A percentile compares a stretch with the other conserved stretches of the same genome.
Conservation (phyloP, 2,888 invertebrate genomes). For the Tridacna gigas region DNA sequence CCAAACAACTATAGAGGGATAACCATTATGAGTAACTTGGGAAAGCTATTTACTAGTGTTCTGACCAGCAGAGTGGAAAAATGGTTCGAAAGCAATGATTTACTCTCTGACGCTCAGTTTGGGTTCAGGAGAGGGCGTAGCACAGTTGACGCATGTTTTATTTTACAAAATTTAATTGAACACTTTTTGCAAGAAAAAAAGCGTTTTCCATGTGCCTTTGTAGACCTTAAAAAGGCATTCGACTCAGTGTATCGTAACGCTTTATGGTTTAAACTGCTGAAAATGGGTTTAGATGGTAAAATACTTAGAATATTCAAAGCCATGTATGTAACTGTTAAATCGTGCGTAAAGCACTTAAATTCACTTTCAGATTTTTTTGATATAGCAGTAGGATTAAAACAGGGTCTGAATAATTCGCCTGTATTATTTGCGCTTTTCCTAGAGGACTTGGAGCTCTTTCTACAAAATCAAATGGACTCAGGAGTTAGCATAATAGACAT, state of each 20-base stretch:
- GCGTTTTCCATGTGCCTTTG: background rate
- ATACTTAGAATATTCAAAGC: conserved; percentile 2
- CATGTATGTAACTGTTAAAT: conserved; percentile 19
- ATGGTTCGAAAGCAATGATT: too few species aligned
- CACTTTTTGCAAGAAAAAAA: background rate
- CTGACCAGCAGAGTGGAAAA: conserved; percentile 1
- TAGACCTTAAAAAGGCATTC: conserved; percentile 24
- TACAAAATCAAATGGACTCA: too few species aligned
- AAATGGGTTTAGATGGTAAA: conserved; percentile 26
- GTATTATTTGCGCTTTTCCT: background rate
- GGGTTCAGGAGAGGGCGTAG: too few species aligned
- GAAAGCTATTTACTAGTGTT: conserved; percentile 8
- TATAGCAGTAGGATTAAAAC: too few species aligned
- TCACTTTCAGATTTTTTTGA: too few species aligned
- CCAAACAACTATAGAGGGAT: too few species aligned
- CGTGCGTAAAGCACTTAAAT: too few species aligned
- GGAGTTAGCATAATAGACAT: too few species aligned
- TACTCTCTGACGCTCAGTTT: conserved; percentile 7
- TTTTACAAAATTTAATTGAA: background rate
- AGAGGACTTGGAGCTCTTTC: too few species aligned
- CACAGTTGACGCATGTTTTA: conserved; percentile 7
- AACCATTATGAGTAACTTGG: conserved; percentile 8
- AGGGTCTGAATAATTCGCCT: background rate
- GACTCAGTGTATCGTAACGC: conserved; percentile 24
- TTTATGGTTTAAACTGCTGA: conserved; percentile 22